Evolutionary conservation across 2,888 invertebrate species (phyloP), one percentile per base, ranked within the genome.

Genomic region (Polyploca ridens): DNA sequence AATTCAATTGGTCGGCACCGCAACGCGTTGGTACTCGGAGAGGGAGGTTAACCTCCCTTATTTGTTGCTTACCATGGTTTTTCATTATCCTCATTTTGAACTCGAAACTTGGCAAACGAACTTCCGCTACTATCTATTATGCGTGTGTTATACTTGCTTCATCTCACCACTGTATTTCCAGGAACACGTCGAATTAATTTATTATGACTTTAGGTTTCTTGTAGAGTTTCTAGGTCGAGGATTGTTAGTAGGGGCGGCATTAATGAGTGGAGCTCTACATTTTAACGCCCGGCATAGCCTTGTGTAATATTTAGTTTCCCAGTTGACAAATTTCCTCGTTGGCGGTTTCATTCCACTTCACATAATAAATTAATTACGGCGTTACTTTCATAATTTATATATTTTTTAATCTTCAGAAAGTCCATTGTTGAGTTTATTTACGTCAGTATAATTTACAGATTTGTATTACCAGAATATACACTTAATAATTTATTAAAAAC

Each of bases 1-100:
- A 77, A 82, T 82, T 79, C 70, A 81, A 83, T 76, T 74, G 78
- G 71, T 75, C 68, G 69, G 69, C 70, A 66, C 71, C 73, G 71
- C 73, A 69, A 64, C 72, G 68, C 66, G 72, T 67, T 68, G 69
- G 67, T 64, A 70, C 35, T 62, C 58, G 35, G 38, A 58, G 67
- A 63, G 70, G 64, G 74, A 64, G 69, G 69, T 65, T 69, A 70
- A 71, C 69, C 74, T 70, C 68, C 69, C 68, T 65, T 66, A 70
- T 73, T 70, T 73, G 69, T 66, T 68, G 58, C 68, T 57, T 74
- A 75, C 72, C 64, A 76, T 69, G 62, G 71, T 63, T 70, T 71
- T 70, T 41, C 61, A 61, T 61, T 61, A 61, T 61, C 11, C 61
- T 61, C 61, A 61, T 68, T 71, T 64, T 57, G 63, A 62, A 76